These are phyloP conservation scores for Semnornis frantzii DNA, from an alignment of 2,113 vertebrate species.

Conservation along the genomic window DNA sequence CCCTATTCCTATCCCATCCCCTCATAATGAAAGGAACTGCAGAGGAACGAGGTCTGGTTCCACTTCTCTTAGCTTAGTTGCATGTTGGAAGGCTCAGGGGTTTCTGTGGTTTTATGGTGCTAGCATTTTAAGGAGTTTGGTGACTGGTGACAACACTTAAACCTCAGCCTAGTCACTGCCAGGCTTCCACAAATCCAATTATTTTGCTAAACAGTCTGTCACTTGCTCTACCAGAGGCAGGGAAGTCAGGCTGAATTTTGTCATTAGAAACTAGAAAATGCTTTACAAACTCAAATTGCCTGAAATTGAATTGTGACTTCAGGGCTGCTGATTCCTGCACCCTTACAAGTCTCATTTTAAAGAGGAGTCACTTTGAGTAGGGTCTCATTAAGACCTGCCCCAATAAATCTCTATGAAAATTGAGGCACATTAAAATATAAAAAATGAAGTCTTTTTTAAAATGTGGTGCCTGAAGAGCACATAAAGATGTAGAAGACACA, in stretches of 20 bases:
- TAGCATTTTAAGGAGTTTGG: background rate
- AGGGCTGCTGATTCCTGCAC: background rate
- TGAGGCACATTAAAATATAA: background rate
- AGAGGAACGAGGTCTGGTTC: background rate
- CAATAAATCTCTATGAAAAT: background rate
- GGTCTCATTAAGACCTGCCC: rapidly evolving
- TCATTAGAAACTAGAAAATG: background rate
- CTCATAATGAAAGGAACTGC: background rate
- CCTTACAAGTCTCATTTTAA: background rate
- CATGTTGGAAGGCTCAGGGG: background rate
- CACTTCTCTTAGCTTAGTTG: background rate
- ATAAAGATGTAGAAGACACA: background rate
- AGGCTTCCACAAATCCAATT: background rate
- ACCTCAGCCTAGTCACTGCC: background rate
- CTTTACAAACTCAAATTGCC: background rate
- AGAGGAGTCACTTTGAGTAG: background rate
- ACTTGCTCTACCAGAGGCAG: background rate
- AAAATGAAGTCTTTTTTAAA: background rate
- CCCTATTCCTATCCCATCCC: background rate
- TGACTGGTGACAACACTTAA: background rate
- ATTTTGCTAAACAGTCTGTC: background rate
- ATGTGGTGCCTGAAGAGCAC: background rate
- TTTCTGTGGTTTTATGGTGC: background rate
- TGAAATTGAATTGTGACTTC: background rate
- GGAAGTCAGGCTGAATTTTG: background rate